phyloP scores from a whole-genome alignment of 2,797 vertebrate genomes.

The Lepus oiostolus region DNA sequence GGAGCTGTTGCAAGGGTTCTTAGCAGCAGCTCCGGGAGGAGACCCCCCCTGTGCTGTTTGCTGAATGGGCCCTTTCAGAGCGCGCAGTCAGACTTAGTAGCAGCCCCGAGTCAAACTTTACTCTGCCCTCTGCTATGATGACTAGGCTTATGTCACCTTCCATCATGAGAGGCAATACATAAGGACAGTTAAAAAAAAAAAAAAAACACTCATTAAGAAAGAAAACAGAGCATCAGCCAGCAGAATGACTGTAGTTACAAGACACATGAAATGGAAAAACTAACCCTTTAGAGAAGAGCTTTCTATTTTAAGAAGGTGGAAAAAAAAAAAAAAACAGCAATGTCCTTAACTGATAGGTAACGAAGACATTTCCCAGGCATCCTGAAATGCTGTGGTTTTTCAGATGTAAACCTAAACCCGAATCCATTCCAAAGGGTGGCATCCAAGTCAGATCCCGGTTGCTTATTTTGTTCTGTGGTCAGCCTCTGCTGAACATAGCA shows the following conservation, averaged over 20 bases:
- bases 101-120: neutral
- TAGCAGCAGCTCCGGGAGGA: neutral
- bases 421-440: slow-evolving; percentile 8
- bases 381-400: slow-evolving; percentile 60
- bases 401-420: slow-evolving; percentile 54
- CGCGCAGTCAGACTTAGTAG: slow-evolving; percentile 40
- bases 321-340: neutral
- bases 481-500: slow-evolving; percentile 42
- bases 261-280: slow-evolving; percentile 19
- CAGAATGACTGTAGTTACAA: slow-evolving; percentile 21
- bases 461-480: slow-evolving; percentile 67
- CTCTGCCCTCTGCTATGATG: neutral
- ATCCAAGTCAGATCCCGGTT: neutral
- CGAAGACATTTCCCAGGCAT: slow-evolving; percentile 43
- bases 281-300: slow-evolving; percentile 56
- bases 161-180: slow-evolving; percentile 9
- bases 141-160: slow-evolving; percentile 14
- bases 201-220: slow-evolving; percentile 59
- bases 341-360: slow-evolving; percentile 3
- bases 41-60: neutral
- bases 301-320: slow-evolving; percentile 71
- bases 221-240: slow-evolving; percentile 39
- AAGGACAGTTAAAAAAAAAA: neutral
- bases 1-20: neutral
- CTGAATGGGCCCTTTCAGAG: slow-evolving; percentile 55